Evolutionary conservation across 2,888 invertebrate genomes (phyloP).

Genomic region (Incurvaria masculella): DNA sequence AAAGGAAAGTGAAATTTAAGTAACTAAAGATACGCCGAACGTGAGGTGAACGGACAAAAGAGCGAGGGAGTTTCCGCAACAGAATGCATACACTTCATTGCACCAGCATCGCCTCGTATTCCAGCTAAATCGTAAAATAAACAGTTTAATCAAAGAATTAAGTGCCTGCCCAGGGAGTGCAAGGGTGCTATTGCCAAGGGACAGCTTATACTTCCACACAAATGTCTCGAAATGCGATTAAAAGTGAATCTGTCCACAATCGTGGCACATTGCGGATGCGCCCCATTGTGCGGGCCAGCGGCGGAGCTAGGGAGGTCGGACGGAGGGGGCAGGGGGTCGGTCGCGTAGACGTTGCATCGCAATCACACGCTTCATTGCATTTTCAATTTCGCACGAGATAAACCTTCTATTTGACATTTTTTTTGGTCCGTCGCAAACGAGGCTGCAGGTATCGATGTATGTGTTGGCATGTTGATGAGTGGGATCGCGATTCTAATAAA

Average conservation of each 20-base stretch:
- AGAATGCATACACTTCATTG: no score
- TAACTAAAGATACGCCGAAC: no score
- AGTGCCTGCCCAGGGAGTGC: background rate
- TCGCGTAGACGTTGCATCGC: conserved; percentile 41
- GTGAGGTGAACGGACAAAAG: no score
- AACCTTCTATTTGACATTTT: conserved; percentile 21
- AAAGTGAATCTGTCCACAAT: conserved; percentile 54
- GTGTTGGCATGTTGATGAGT: no score
- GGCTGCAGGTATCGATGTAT: background rate
- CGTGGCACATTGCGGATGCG: background rate
- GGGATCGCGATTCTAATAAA: no score
- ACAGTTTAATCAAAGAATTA: background rate
- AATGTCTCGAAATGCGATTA: conserved; percentile 57
- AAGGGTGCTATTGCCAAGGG: background rate
- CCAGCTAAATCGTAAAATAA: background rate
- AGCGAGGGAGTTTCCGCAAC: no score
- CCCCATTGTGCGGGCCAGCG: conserved; percentile 30
- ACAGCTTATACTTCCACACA: background rate
- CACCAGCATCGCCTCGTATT: background rate
- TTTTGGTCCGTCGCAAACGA: background rate
- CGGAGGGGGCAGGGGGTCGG: no score
- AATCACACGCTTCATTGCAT: conserved; percentile 53
- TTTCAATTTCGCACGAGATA: conserved; percentile 57
- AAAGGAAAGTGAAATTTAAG: no score
- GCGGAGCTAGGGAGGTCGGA: no score